phyloP scores from a whole-genome alignment of 1,140 invertebrate genomes.

The Zaprionus capensis region DNA sequence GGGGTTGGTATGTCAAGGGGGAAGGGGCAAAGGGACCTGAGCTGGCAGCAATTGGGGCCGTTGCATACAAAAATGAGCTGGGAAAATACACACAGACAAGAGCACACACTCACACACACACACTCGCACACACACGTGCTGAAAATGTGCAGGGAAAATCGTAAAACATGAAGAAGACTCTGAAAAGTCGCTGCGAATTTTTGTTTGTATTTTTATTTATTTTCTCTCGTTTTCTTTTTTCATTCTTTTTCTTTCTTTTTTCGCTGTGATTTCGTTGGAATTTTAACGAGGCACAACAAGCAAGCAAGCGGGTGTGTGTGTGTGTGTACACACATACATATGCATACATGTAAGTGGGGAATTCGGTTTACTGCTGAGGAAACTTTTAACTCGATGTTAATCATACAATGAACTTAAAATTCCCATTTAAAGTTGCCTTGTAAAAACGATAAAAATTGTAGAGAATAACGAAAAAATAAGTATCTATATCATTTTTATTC shows the following conservation, averaged over 20 bases:
- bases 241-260: conserved; percentile 39
- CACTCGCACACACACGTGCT: conserved; percentile 17
- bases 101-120: conserved; percentile 27
- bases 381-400: conserved; percentile 5
- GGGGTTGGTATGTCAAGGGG: conserved; percentile 20
- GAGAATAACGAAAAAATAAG: too few relatives aligned
- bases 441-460: background rate
- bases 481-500: too few relatives aligned
- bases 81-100: conserved; percentile 20
- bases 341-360: conserved; percentile 8
- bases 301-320: conserved; percentile 12
- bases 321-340: conserved; percentile 5
- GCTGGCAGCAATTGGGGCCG: conserved; percentile 13
- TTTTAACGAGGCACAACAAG: conserved; percentile 68
- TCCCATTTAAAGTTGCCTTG: background rate
- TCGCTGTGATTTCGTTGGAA: conserved; percentile 68
- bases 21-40: background rate
- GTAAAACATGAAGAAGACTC: conserved; percentile 71
- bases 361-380: background rate
- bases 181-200: conserved; percentile 60
- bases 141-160: conserved; percentile 54
- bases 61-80: conserved; percentile 47
- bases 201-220: conserved; percentile 31
- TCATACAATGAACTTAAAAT: conserved; percentile 10
- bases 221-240: background rate